phyloP scores from a whole-genome alignment of 2,797 vertebrate genomes.

The Phrynocephalus forsythii region DNA sequence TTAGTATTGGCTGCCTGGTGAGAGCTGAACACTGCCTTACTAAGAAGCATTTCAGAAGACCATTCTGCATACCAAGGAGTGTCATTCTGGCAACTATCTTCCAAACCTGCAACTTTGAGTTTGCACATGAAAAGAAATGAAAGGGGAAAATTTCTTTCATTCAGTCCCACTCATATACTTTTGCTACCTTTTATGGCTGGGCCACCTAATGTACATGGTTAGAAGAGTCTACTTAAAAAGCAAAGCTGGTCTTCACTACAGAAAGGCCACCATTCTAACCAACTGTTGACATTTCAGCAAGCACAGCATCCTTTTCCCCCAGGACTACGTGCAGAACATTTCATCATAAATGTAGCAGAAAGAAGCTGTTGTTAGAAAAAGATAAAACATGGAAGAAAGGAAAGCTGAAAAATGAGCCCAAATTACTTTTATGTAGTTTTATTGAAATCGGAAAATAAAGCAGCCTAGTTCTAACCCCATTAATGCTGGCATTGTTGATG shows the following conservation, averaged over 20 bases:
- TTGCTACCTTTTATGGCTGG: background rate
- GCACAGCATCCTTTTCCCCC: background rate
- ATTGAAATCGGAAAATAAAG: constrained; percentile 13
- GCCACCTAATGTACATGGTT: background rate
- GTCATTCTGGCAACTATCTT: constrained; percentile 44
- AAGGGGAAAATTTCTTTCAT: rapidly evolving
- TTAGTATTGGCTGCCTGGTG: constrained; percentile 59
- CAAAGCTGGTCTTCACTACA: background rate
- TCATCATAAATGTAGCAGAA: too few relatives aligned
- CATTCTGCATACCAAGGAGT: background rate
- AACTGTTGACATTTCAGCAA: background rate
- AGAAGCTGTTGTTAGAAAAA: background rate
- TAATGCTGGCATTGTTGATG: background rate
- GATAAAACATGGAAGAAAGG: background rate
- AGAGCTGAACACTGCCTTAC: constrained; percentile 56
- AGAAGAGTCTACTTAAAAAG: background rate
- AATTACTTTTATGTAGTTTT: background rate
- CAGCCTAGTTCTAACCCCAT: background rate
- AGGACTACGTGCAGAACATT: background rate
- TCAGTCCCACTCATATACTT: background rate
- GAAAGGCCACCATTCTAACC: constrained; percentile 6
- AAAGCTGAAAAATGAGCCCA: background rate
- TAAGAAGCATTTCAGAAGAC: constrained; percentile 35
- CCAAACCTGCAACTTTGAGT: constrained; percentile 37
- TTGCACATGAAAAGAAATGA: background rate